Conservation (phyloP, 2,797 vertebrate genomes). For the Sardinella longiceps region DNA sequence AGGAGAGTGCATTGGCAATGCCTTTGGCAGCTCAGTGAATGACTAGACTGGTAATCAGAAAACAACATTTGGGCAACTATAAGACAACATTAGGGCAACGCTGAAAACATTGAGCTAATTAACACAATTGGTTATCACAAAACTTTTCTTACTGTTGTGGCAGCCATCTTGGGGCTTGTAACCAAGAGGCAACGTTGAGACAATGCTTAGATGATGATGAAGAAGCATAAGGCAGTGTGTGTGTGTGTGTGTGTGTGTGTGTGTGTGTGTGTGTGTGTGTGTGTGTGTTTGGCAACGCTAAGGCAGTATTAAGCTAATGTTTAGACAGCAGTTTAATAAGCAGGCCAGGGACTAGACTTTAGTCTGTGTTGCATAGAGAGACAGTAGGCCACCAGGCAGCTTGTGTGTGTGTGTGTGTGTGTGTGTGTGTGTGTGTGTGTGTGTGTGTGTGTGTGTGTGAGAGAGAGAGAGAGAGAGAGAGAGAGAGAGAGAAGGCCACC, state of each 20-base stretch:
- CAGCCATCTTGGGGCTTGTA: no score
- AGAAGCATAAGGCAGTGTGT: background rate
- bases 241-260: no score
- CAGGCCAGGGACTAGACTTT: no score
- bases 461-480: no score
- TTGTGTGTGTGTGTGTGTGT: no score
- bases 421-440: no score
- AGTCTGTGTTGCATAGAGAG: background rate
- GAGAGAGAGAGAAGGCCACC: constrained; percentile 28
- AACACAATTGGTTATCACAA: no score
- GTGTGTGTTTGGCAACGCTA: background rate
- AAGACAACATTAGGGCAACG: background rate
- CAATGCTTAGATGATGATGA: background rate
- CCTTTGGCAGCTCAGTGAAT: background rate
- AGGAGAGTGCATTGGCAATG: background rate
- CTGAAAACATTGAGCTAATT: background rate
- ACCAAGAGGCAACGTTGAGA: background rate
- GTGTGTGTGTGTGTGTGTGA: no score
- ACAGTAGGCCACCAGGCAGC: constrained; percentile 35
- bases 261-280: no score
- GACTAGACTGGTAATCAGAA: background rate
- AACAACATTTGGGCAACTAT: background rate
- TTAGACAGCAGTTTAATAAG: background rate
- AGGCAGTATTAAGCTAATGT: background rate
- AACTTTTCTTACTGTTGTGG: no score